phyloP scores from a whole-genome alignment of 2,888 invertebrate genomes.

The Adelognathus sp. region DNA sequence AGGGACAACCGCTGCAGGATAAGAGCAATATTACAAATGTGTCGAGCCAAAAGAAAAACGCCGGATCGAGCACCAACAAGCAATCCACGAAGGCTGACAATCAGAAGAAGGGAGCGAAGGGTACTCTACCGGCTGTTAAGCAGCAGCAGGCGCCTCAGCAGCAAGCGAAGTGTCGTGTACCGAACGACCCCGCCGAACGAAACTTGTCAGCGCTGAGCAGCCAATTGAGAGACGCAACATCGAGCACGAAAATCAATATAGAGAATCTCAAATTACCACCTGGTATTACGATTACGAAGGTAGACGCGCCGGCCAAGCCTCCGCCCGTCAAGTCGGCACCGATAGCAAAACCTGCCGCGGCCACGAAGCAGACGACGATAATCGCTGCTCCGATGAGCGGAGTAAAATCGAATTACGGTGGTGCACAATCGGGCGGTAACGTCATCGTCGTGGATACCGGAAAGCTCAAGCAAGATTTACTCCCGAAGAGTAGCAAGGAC shows the following conservation, averaged over 20 bases:
- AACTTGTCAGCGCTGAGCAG: slow-evolving; percentile 70
- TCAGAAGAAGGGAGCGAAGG: slow-evolving; percentile 68
- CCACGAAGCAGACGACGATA: slow-evolving; percentile 78
- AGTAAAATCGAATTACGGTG: slow-evolving; percentile 73
- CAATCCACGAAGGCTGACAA: slow-evolving; percentile 65
- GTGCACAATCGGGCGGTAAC: slow-evolving; percentile 81
- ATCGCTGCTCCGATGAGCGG: slow-evolving; percentile 79
- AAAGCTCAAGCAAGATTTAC: slow-evolving; percentile 82
- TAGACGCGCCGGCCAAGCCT: slow-evolving; percentile 82
- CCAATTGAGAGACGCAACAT: slow-evolving; percentile 72
- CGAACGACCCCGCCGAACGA: slow-evolving; percentile 58
- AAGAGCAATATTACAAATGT: slow-evolving; percentile 56
- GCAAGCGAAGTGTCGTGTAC: slow-evolving; percentile 37
- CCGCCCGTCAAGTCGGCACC: slow-evolving; percentile 75
- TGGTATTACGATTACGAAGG: slow-evolving; percentile 90
- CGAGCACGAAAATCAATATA: slow-evolving; percentile 75
- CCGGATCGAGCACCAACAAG: slow-evolving; percentile 52
- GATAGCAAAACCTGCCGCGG: slow-evolving; percentile 72
- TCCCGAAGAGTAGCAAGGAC: slow-evolving; percentile 71
- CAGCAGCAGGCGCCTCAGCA: slow-evolving; percentile 67
- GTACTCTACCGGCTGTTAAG: slow-evolving; percentile 58
- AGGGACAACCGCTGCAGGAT: slow-evolving; percentile 58
- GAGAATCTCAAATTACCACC: slow-evolving; percentile 85
- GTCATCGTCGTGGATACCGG: slow-evolving; percentile 86
- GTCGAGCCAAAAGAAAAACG: slow-evolving; percentile 55